Evolutionary conservation across 2,888 invertebrate genomes (phyloP), one percentile per base, ranked within the genome.

Genomic region (Incurvaria masculella): DNA sequence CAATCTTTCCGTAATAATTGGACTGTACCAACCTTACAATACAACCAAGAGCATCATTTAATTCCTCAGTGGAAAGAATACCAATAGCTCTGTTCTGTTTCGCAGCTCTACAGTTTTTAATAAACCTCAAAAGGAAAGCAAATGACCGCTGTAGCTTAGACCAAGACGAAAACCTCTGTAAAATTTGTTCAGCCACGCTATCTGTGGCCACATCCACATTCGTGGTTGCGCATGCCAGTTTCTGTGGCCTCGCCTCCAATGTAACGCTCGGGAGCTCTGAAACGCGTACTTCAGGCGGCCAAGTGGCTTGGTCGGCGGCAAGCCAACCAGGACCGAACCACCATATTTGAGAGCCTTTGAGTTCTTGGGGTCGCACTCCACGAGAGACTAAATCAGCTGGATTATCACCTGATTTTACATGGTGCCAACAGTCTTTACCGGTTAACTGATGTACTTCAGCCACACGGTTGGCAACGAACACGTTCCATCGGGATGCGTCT

Each of bases 381-480:
- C 52, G 44, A 1, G 53, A 52, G 4, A 44, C 47, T 21, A 55
- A 14, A 18, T 53, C 55, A 5, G 51, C 52, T 2, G 52, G 52
- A 26, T 52, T 52, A 1, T 26, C 2, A 5, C n/a, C 14, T 2
- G 50, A 49, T 27, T 49, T 49, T 17, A 55, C 52, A 40, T 56
- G 49, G 1, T 46, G 23, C 53, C 52, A 55, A 1, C 39, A 23
- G 2, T 40, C 10, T n/a, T n/a, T 16, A 2, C 27, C 11, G 4
- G 55, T 55, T 1, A 55, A 11, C 41, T 55, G 51, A 23, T 39
- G 40, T 10, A 55, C 53, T 44, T 54, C 51, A 4, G 42, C 26
- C 1, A 57, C 43, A 8, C 55, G 17, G 21, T 56, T 55, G 16
- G 51, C 48, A 4, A 56, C 53, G 41, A 55, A 56, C 6, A 51